Conservation (phyloP, 1,140 invertebrate species). For the Meloidogyne exigua region DNA sequence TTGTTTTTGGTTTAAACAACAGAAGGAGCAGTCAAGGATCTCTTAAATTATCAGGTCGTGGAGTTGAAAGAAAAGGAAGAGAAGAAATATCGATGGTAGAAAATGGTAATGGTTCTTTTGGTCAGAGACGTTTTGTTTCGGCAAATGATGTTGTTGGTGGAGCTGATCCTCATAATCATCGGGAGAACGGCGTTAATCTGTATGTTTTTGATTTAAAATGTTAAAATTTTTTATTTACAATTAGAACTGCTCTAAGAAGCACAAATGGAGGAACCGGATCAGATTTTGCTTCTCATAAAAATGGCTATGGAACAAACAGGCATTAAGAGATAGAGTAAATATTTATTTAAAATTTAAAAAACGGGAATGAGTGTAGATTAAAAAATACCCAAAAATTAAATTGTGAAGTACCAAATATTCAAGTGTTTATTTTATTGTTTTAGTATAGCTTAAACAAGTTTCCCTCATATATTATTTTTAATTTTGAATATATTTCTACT, state of each 20-base stretch:
- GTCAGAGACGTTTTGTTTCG: not conserved
- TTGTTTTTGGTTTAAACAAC: conserved; percentile 23
- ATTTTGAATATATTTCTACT: not conserved
- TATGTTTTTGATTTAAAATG: not conserved
- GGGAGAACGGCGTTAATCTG: not conserved
- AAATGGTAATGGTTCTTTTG: not conserved
- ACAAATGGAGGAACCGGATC: not conserved
- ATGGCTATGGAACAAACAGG: not conserved
- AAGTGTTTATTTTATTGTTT: not conserved
- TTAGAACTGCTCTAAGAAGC: not conserved
- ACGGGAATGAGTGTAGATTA: not conserved
- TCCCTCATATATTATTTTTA: not conserved
- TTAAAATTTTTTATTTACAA: not conserved
- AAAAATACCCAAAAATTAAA: not conserved
- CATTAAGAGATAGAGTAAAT: not conserved
- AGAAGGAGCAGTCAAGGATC: not conserved
- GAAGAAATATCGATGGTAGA: not conserved
- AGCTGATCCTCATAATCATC: not conserved
- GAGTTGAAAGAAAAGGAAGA: not conserved
- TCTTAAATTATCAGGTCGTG: not conserved
- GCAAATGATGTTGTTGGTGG: not conserved
- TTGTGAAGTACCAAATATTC: not conserved
- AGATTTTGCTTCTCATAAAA: not conserved
- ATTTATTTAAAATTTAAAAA: not conserved
- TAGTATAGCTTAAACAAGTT: not conserved